These are phyloP conservation scores for Scaptomyza tumidula DNA, from an alignment of 2,888 invertebrate genomes.

Conservation along the genomic window DNA sequence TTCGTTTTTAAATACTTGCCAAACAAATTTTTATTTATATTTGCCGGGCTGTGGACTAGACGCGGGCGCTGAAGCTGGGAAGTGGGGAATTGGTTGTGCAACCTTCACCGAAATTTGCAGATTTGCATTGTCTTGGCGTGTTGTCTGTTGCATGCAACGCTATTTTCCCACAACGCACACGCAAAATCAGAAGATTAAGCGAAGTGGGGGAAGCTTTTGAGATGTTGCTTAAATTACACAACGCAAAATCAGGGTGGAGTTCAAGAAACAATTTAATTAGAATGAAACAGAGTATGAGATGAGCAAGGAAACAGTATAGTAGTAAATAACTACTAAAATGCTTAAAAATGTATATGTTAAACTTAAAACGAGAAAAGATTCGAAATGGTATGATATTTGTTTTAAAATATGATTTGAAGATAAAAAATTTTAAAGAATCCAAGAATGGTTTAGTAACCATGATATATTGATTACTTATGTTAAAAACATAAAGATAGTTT, in stretches of 20 bases:
- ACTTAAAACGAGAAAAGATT: no score
- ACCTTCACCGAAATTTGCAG: constrained; percentile 68
- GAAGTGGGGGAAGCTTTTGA: constrained; percentile 2
- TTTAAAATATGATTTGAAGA: no score
- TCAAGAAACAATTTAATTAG: background rate
- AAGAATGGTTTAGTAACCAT: no score
- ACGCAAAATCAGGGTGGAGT: constrained; percentile 7
- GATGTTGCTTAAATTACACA: constrained; percentile 42
- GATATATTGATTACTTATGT: no score
- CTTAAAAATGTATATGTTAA: no score
- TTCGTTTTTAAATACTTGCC: constrained; percentile 66
- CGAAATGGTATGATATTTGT: no score
- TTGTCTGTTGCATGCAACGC: constrained; percentile 30
- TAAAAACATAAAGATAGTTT: no score
- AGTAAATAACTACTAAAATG: background rate
- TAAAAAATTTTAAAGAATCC: no score
- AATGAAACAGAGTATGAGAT: background rate
- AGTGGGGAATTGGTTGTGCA: constrained; percentile 30
- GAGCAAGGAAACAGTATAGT: background rate
- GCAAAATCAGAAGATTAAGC: background rate
- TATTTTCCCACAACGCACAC: constrained; percentile 63
- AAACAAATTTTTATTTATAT: constrained; percentile 53
- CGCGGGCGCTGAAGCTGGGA: background rate
- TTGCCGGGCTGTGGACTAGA: background rate
- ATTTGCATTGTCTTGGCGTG: constrained; percentile 51